These are phyloP conservation scores for Meloidogyne exigua DNA, from an alignment of 1,140 invertebrate species.

Conservation along the genomic window DNA sequence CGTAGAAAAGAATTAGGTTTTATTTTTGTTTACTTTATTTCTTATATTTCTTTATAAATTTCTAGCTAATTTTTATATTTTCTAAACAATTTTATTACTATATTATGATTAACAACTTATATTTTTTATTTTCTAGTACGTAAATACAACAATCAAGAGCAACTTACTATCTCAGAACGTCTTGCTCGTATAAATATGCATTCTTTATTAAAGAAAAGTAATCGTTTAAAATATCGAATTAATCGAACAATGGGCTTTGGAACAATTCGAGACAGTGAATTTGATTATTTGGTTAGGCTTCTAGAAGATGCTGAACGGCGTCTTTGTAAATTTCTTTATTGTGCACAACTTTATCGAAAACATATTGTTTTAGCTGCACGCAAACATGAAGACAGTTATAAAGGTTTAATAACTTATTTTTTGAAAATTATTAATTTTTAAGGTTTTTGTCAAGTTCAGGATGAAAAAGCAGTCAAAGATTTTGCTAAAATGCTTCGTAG, in stretches of 20 bases:
- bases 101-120: neutral
- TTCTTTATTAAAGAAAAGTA: conserved; percentile 52
- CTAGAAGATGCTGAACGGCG: conserved; percentile 48
- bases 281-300: conserved; percentile 36
- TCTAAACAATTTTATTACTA: neutral
- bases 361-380: conserved; percentile 36
- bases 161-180: conserved; percentile 35
- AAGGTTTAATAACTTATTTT: conserved; percentile 6
- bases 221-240: conserved; percentile 50
- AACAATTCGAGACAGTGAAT: conserved; percentile 43
- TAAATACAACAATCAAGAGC: conserved; percentile 39
- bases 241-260: conserved; percentile 40
- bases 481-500: conserved; percentile 28
- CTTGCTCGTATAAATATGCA: conserved; percentile 47
- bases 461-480: conserved; percentile 25
- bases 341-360: conserved; percentile 44
- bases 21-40: neutral
- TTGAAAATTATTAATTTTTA: neutral
- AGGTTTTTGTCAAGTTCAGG: conserved; percentile 24
- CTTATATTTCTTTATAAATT: neutral
- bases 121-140: conserved; percentile 31
- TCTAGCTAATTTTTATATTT: conserved; percentile 2
- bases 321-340: conserved; percentile 52
- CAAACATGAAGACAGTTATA: conserved; percentile 39
- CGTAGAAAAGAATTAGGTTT: conserved; percentile 55